phyloP scores from a whole-genome alignment of 1,140 invertebrate species.

The Lepeophtheirus salmonis region DNA sequence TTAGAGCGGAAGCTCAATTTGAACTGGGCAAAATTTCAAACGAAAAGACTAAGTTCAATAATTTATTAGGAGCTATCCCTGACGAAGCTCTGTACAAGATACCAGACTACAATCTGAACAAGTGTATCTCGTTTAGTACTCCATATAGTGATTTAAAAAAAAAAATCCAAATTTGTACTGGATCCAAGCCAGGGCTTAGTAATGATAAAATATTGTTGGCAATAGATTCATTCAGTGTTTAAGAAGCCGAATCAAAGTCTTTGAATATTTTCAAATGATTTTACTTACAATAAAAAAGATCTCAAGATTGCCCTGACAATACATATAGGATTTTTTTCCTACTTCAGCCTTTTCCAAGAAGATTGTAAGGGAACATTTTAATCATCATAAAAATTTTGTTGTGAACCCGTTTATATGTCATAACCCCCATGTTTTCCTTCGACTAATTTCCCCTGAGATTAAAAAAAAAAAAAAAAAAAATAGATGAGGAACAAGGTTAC shows the following conservation, averaged over 20 bases:
- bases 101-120: background rate
- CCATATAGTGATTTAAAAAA: background rate
- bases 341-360: too few relatives aligned
- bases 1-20: background rate
- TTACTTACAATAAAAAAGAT: too few relatives aligned
- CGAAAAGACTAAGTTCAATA: background rate
- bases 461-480: too few relatives aligned
- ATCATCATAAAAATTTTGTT: too few relatives aligned
- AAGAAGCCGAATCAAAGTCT: background rate
- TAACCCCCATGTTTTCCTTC: too few relatives aligned
- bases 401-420: too few relatives aligned
- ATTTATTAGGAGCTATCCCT: background rate
- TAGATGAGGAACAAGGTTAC: too few relatives aligned
- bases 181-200: background rate
- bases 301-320: too few relatives aligned
- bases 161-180: background rate
- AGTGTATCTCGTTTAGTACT: background rate
- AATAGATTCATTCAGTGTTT: background rate
- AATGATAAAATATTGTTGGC: background rate
- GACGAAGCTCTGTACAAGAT: background rate
- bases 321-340: too few relatives aligned
- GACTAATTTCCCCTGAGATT: too few relatives aligned
- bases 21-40: background rate
- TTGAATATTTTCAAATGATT: too few relatives aligned
- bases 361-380: too few relatives aligned